A percentile compares a stretch with the other conserved stretches of the same genome.
phyloP scores from a whole-genome alignment of 2,113 vertebrate species.

The Montifringilla adamsi region DNA sequence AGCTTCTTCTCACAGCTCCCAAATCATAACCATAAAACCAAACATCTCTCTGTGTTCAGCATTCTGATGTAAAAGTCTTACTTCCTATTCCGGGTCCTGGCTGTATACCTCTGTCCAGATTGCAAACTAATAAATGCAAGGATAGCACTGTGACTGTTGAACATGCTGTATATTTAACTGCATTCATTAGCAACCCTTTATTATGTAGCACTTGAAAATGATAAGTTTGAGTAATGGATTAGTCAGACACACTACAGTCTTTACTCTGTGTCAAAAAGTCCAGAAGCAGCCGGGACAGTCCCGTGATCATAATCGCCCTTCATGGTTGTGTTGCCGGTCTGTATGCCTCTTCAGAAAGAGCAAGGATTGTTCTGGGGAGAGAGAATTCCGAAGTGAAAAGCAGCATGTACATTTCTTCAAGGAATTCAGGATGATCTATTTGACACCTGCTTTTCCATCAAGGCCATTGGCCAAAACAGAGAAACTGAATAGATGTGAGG shows the following conservation, averaged over 20 bases:
- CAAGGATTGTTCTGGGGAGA: neutral
- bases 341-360: neutral
- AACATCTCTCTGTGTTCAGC: neutral
- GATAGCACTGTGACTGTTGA: neutral
- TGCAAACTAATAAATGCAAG: neutral
- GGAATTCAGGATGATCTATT: neutral
- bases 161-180: neutral
- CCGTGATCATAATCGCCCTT: neutral
- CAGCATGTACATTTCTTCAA: neutral
- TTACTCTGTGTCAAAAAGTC: neutral
- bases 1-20: neutral
- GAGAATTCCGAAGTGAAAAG: neutral
- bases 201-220: neutral
- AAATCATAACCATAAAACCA: neutral
- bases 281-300: neutral
- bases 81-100: neutral
- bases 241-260: neutral
- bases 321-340: neutral
- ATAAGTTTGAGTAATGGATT: neutral
- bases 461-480: neutral
- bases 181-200: neutral
- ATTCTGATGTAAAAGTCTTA: neutral
- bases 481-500: neutral
- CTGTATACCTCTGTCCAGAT: neutral
- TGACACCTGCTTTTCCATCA: conserved; percentile 10